These are phyloP conservation scores for Buathra laborator DNA, from an alignment of 2,888 invertebrate species.

Conservation along the genomic window DNA sequence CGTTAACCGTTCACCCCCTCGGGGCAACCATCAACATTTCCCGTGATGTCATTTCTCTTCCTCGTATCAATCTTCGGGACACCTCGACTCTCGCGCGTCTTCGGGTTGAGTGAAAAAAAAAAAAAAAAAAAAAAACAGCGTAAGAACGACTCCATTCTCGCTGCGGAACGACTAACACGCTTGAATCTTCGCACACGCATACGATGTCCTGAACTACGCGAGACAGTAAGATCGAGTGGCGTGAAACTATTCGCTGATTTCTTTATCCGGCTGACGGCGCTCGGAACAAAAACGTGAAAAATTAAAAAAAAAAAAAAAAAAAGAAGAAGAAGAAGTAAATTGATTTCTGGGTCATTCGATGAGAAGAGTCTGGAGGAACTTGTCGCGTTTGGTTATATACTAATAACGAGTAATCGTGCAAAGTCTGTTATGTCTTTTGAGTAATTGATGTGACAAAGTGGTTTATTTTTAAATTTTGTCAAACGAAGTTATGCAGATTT, in stretches of 20 bases:
- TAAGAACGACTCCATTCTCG: background rate
- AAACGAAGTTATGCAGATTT: background rate
- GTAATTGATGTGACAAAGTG: conserved; percentile 19
- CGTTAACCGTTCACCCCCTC: conserved; percentile 43
- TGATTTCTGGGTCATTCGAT: conserved; percentile 15
- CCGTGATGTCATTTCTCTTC: conserved; percentile 47
- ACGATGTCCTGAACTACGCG: background rate
- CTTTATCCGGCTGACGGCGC: conserved; percentile 20
- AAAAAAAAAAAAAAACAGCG: background rate
- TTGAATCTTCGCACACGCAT: background rate
- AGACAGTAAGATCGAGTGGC: conserved; percentile 44
- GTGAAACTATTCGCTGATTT: conserved; percentile 48
- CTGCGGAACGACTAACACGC: background rate
- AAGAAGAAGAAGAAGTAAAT: background rate
- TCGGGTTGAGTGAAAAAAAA: background rate
- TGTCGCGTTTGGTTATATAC: background rate
- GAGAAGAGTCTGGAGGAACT: background rate
- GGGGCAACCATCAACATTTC: conserved; percentile 23
- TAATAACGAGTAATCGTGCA: conserved; percentile 23
- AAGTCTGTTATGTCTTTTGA: conserved; percentile 12
- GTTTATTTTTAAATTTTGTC: background rate
- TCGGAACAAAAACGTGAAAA: background rate
- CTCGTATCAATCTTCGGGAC: conserved; percentile 42
- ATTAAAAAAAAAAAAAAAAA: background rate
- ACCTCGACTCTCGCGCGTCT: conserved; percentile 5